Base-by-base conservation (phyloP, 1,140 invertebrate species). In the Melanaphis sacchari region DNA sequence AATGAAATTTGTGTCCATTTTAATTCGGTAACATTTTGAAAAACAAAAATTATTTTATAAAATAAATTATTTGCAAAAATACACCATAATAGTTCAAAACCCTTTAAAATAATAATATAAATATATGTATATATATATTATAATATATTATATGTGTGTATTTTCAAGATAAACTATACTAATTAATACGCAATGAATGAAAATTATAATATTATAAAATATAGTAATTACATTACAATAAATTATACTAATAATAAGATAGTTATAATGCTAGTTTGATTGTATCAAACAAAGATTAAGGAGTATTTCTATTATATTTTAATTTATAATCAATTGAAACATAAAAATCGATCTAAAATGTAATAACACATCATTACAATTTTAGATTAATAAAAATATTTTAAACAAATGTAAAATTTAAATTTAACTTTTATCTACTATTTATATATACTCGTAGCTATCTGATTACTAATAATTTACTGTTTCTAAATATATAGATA, bases 281-380 rank as follows among this genome's bases (percentile, higher is more conserved):
- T 93, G 91, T 82, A 93, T 93, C 41, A 21, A 52, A 5, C 41
- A 76, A 52, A 93, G 6, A 38, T 9, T 93, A 41, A 93, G 91
- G 91, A 40, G 91, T 15, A 66, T 66, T n/a, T 15, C 3, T 66
- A n/a, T 15, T 66, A 31, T n/a, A 2, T 26, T 31, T 31, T 66
- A 66, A 15, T 15, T 26, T 31, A 66, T 66, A 66, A 15, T 15
- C 31, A n/a, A 15, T 66, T 66, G 4, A n/a, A 66, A 66, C 59
- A 66, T 66, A 15, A 15, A n/a, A 66, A 15, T 4, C 11, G 31
- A 59, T 59, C 26, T 59, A 59, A 59, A 9, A 66, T n/a, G 11
- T 15, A n/a, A 59, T 15, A 66, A 66, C 11, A 31, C 5, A 15
- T 54, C 8, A 26, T 66, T n/a, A 15, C 31, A 15, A 66, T 66